Conservation (phyloP, 2,797 vertebrate genomes). For the Manis crassicaudata region DNA sequence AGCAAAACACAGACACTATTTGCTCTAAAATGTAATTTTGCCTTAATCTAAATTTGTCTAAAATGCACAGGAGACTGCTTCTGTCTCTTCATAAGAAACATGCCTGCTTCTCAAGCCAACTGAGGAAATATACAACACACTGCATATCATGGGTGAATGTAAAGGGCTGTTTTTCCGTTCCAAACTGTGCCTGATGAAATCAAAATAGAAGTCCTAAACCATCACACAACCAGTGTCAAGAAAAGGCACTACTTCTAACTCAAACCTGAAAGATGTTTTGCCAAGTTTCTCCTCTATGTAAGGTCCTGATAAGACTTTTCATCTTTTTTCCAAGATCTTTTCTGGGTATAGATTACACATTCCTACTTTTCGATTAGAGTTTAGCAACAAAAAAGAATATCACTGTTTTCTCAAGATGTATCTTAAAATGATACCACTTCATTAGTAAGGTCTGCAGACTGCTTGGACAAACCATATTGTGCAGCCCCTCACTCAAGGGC, state of each 20-base stretch:
- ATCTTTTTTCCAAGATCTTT: background rate
- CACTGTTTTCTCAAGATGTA: background rate
- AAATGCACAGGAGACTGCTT: background rate
- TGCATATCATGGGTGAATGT: rapidly evolving
- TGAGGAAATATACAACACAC: background rate
- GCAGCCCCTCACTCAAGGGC: background rate
- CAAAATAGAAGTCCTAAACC: background rate
- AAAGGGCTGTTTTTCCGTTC: background rate
- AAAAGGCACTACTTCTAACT: background rate
- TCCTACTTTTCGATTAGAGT: background rate
- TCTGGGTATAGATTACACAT: background rate
- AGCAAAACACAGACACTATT: background rate
- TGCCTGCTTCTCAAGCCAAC: background rate
- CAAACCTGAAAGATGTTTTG: background rate
- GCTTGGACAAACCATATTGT: background rate
- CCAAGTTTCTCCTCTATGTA: background rate
- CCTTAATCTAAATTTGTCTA: background rate
- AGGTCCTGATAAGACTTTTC: background rate
- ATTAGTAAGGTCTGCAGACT: background rate
- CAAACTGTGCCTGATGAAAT: background rate
- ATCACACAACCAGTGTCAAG: background rate
- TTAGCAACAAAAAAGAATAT: background rate
- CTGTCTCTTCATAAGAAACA: background rate
- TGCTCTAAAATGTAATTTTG: background rate
- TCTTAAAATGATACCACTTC: background rate